Conservation (phyloP, 2,113 vertebrate species). For the Vidua macroura region DNA sequence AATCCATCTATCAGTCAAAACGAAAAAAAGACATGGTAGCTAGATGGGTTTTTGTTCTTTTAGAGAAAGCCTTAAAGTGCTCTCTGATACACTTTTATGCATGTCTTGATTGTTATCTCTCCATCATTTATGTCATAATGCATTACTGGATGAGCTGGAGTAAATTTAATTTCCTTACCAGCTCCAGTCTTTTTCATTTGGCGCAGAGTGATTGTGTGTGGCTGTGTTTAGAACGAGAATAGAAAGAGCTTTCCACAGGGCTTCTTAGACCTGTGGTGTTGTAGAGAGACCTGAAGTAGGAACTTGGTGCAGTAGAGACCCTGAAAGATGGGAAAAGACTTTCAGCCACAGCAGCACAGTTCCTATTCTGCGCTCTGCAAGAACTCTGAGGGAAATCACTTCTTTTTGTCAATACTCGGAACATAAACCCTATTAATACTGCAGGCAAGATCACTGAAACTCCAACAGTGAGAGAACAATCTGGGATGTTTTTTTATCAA, state of each 20-base stretch:
- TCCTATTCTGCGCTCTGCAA: background rate
- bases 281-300: background rate
- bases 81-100: conserved; percentile 34
- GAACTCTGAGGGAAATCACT: background rate
- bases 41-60: background rate
- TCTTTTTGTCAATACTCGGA: background rate
- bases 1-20: background rate
- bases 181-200: conserved; percentile 53
- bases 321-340: background rate
- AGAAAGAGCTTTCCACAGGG: conserved; percentile 21
- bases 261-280: background rate
- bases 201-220: conserved; percentile 35
- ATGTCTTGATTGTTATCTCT: conserved; percentile 39
- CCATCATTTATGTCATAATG: conserved; percentile 47
- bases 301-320: background rate
- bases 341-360: background rate
- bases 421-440: background rate
- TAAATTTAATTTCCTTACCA: conserved; percentile 69
- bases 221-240: conserved; percentile 56
- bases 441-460: background rate
- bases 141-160: conserved; percentile 48
- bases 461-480: background rate
- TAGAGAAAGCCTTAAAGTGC: background rate
- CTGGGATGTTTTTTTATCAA: background rate
- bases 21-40: background rate